These are phyloP conservation scores for Agapostemon virescens DNA, from an alignment of 2,888 invertebrate genomes.

Conservation along the genomic window DNA sequence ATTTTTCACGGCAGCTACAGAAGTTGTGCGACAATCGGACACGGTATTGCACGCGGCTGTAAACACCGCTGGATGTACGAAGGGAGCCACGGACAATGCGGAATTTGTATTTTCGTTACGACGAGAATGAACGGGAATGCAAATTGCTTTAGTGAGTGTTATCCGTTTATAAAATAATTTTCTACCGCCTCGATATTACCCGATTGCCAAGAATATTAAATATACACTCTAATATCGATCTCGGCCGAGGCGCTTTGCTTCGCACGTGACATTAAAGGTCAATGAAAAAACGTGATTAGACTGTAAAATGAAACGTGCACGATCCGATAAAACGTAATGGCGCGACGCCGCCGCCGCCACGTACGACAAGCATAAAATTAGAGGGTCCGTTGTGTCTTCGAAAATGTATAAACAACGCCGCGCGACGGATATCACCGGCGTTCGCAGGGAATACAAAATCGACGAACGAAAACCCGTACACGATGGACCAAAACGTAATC, in stretches of 20 bases:
- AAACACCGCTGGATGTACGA: too few relatives aligned
- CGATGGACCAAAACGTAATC: neutral
- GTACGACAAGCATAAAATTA: neutral
- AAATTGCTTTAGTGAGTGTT: neutral
- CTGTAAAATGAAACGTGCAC: constrained; percentile 11
- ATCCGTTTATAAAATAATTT: neutral
- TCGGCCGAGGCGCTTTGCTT: neutral
- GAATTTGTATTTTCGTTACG: neutral
- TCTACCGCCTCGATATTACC: neutral
- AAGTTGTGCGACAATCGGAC: neutral
- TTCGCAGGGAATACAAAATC: neutral
- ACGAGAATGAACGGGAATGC: neutral
- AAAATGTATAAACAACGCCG: neutral
- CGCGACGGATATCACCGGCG: too few relatives aligned
- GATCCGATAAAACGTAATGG: neutral
- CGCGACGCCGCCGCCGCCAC: neutral
- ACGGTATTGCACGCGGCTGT: neutral
- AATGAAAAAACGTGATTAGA: constrained; percentile 21
- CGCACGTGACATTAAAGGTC: constrained; percentile 4
- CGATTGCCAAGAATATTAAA: constrained; percentile 4
- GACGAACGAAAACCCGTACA: neutral
- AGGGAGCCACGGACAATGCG: too few relatives aligned
- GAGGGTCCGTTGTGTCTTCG: neutral
- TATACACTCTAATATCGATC: constrained; percentile 12
- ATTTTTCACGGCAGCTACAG: neutral